Conservation (phyloP, 2,888 invertebrate genomes). For the Drosophila crucigera region DNA sequence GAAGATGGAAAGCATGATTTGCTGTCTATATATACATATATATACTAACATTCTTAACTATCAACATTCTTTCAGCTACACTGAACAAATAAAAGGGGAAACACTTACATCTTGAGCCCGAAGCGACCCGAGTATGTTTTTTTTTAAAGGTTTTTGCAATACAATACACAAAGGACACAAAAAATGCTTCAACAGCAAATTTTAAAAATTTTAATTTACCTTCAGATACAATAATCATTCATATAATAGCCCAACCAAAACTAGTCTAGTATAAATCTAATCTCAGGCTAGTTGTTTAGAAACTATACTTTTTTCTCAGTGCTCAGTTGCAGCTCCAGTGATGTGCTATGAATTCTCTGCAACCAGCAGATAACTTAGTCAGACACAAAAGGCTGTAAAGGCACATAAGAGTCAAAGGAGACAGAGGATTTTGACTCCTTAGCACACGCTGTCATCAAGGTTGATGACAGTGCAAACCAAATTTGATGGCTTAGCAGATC, state of each 20-base stretch:
- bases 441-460: slow-evolving; percentile 45
- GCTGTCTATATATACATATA: slow-evolving; percentile 25
- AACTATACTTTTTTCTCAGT: neutral
- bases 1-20: slow-evolving; percentile 48
- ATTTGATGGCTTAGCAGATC: slow-evolving; percentile 54
- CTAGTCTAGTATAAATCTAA: neutral
- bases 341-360: slow-evolving; percentile 71
- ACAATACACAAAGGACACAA: neutral
- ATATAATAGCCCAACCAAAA: neutral
- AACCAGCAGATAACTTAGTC: slow-evolving; percentile 66
- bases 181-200: neutral
- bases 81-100: neutral
- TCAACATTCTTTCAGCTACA: slow-evolving; percentile 1
- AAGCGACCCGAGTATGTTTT: neutral
- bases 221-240: neutral
- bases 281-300: neutral
- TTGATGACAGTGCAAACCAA: slow-evolving; percentile 63
- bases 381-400: slow-evolving; percentile 75
- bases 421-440: slow-evolving; percentile 12
- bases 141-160: neutral
- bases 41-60: slow-evolving; percentile 1
- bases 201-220: no score
- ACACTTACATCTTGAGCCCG: neutral
- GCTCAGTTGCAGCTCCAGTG: slow-evolving; percentile 17
- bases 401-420: slow-evolving; percentile 17